These are phyloP conservation scores for Phrixothrix hirtus DNA, from an alignment of 2,888 invertebrate genomes.

Conservation along the genomic window DNA sequence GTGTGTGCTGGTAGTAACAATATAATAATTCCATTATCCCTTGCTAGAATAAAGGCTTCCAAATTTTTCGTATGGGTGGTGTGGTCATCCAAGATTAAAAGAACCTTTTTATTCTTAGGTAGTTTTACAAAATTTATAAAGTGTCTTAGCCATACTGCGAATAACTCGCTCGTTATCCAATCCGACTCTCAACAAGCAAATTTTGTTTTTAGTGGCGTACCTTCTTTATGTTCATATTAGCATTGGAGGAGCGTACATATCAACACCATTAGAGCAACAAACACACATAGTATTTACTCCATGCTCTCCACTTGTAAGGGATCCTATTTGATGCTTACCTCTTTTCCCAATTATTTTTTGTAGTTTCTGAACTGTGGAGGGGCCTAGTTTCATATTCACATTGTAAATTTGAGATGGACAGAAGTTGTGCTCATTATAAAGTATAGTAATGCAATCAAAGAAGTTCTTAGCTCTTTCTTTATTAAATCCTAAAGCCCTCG, in stretches of 20 bases:
- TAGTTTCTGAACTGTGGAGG: background rate
- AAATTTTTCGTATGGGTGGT: too few relatives aligned
- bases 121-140: constrained; percentile 26
- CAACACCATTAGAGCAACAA: background rate
- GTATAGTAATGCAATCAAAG: constrained; percentile 9
- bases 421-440: background rate
- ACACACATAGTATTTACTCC: background rate
- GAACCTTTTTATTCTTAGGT: constrained; percentile 8
- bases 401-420: too few relatives aligned
- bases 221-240: constrained; percentile 2
- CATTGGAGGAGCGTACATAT: background rate
- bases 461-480: background rate
- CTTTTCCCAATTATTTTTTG: background rate
- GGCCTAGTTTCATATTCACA: too few relatives aligned
- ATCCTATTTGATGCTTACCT: too few relatives aligned
- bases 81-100: too few relatives aligned
- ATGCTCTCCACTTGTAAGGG: background rate
- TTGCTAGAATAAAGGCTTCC: constrained; percentile 33
- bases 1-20: constrained; percentile 37
- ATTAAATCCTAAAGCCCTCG: too few relatives aligned
- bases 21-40: constrained; percentile 35
- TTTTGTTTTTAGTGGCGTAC: constrained; percentile 11
- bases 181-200: too few relatives aligned
- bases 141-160: constrained; percentile 35
- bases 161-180: constrained; percentile 36